These are phyloP conservation scores for Aromia moschata DNA, from an alignment of 2,888 invertebrate genomes.

Conservation along the genomic window DNA sequence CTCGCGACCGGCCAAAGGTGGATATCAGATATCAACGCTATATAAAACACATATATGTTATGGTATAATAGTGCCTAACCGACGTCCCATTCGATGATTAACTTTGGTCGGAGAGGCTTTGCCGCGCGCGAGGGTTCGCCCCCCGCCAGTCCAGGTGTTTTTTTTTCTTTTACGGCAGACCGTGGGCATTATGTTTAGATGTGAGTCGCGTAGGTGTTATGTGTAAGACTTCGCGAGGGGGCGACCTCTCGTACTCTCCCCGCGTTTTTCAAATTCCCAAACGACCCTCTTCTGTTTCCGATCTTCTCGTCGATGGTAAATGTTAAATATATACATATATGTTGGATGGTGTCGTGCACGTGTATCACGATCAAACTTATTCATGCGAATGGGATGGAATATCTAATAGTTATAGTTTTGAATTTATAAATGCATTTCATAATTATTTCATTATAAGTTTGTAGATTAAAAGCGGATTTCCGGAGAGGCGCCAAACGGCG, in stretches of 20 bases:
- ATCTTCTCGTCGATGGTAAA: slow-evolving; percentile 13
- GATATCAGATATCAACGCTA: slow-evolving; percentile 36
- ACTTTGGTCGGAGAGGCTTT: slow-evolving; percentile 26
- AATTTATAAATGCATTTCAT: slow-evolving; percentile 49
- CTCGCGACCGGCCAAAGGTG: slow-evolving; percentile 25
- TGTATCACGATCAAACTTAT: slow-evolving; percentile 46
- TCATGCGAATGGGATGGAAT: slow-evolving; percentile 52
- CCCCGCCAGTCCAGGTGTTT: slow-evolving; percentile 34
- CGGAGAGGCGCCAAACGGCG: slow-evolving; percentile 45
- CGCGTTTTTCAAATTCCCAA: slow-evolving; percentile 20
- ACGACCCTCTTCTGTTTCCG: neutral
- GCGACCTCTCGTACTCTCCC: slow-evolving; percentile 40
- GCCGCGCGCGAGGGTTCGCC: slow-evolving; percentile 14
- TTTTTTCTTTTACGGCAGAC: slow-evolving; percentile 30
- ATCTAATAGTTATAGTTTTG: slow-evolving; percentile 60
- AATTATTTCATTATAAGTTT: slow-evolving; percentile 52
- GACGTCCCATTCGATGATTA: slow-evolving; percentile 42
- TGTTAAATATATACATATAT: slow-evolving; percentile 19
- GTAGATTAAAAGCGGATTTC: slow-evolving; percentile 51
- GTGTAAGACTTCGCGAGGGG: slow-evolving; percentile 30
- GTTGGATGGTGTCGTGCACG: slow-evolving; percentile 5
- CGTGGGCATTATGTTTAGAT: slow-evolving; percentile 23
- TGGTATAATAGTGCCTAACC: slow-evolving; percentile 42
- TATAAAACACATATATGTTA: slow-evolving; percentile 38
- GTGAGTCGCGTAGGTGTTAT: slow-evolving; percentile 22